Conservation (phyloP, 2,797 vertebrate genomes). For the Tarsius wallacei region DNA sequence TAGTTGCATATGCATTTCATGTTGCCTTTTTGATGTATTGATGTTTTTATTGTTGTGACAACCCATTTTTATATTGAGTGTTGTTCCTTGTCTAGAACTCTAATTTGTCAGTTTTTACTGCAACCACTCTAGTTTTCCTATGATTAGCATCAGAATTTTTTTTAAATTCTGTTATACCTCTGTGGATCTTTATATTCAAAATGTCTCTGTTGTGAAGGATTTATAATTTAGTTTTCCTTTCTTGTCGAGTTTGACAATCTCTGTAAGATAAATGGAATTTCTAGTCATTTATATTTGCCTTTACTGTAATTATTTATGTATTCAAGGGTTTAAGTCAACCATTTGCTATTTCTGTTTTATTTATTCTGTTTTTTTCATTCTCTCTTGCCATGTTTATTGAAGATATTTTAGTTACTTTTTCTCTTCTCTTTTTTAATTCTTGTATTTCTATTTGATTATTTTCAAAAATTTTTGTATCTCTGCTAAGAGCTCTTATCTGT, state of each 20-base stretch:
- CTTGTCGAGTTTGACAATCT: background rate
- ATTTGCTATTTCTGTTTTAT: background rate
- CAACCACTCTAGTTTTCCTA: background rate
- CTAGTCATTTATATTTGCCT: background rate
- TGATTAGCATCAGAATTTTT: background rate
- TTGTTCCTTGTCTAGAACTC: background rate
- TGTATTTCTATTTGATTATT: background rate
- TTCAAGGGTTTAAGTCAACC: background rate
- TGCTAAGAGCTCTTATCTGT: background rate
- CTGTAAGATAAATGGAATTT: background rate
- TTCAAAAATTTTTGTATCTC: background rate
- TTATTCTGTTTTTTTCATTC: background rate
- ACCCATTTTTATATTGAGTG: background rate
- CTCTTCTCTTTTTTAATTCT: background rate
- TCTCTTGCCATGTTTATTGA: background rate
- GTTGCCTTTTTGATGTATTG: background rate
- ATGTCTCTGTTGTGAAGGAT: background rate
- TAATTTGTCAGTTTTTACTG: constrained; percentile 4
- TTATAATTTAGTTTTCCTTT: background rate
- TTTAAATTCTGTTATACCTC: background rate
- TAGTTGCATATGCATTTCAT: background rate
- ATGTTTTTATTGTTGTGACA: background rate
- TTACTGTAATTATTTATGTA: background rate
- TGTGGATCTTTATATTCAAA: background rate
- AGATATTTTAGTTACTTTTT: background rate